These are phyloP conservation scores for Andricus quercusramuli DNA, from an alignment of 2,888 invertebrate genomes.

Conservation along the genomic window DNA sequence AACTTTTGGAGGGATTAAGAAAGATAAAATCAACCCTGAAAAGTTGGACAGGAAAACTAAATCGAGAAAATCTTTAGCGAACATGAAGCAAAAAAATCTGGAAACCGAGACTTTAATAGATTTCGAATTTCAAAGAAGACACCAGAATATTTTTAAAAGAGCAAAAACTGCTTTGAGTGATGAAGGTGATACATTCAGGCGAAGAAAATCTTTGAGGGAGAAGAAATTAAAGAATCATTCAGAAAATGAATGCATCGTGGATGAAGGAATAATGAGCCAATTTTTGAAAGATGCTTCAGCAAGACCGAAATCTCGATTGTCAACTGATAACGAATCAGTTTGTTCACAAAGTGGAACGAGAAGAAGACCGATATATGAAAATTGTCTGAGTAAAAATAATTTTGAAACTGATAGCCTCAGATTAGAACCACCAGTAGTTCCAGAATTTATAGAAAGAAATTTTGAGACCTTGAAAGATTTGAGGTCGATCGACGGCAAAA, in stretches of 20 bases:
- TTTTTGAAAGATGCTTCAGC: conserved; percentile 26
- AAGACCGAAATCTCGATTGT: conserved; percentile 21
- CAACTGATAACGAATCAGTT: conserved; percentile 38
- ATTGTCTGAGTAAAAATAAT: conserved; percentile 30
- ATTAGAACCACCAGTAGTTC: conserved; percentile 61
- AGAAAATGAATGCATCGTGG: not conserved
- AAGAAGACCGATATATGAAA: conserved; percentile 33
- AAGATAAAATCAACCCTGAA: conserved; percentile 4
- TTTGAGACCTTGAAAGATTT: conserved; percentile 79
- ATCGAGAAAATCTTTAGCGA: not conserved
- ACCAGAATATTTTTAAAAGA: conserved; percentile 20
- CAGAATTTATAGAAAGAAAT: conserved; percentile 81
- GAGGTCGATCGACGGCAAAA: not conserved
- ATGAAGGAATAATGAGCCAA: conserved; percentile 32
- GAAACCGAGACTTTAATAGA: conserved; percentile 2
- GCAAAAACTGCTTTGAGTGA: conserved; percentile 3
- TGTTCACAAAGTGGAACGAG: conserved; percentile 20
- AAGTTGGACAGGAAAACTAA: conserved; percentile 7
- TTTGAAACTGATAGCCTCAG: conserved; percentile 41
- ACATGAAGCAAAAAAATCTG: not conserved
- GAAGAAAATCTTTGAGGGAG: conserved; percentile 24
- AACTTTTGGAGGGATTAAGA: conserved; percentile 52
- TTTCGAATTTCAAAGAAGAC: conserved; percentile 18
- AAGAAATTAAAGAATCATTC: not conserved
- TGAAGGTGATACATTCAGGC: not conserved